Base-by-base conservation (phyloP, 2,113 vertebrate genomes). In the Boulengeromyrus knoepffleri region DNA sequence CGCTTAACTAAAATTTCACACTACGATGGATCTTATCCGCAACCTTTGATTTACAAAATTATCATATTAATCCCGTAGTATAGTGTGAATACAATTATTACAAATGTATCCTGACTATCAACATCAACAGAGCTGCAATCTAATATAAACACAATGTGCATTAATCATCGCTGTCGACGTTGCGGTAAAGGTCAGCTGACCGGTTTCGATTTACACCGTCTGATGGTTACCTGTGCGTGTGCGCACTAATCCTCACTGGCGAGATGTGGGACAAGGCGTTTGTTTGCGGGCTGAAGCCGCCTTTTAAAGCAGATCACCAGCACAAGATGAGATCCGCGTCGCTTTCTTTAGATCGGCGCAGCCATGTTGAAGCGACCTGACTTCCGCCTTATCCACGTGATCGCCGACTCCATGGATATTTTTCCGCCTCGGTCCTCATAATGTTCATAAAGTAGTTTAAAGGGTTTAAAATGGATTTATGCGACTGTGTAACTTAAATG, bases 381-480 rank as follows among this genome's bases (percentile, higher is more conserved):
- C 80, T 89, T 89, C 90, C 90, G 90, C 88, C 15, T 56, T 12
- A 42, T 39, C 87, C 90, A 89, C 88, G 88, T 91, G 90, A 91
- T 39, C 50, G 31, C 17, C 27, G 49, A 4, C n/a, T 36, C 83
- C 62, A 70, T 70, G n/a, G 62, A 70, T 70, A 70, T 70, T 70
- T 66, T 70, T 70, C 74, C 74, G 36, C 74, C 74, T 19, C 1
- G 15, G 10, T 12, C 10, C 36, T 17, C 74, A 42, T 7, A 42
- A 77, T 66, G n/a, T 66, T 66, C 62, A 58, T 58, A 24, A 24
- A 58, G 53, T 58, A 3, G 19, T 58, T 58, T 58, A 6, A 66
- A 27, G n/a, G 9, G 62, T 27, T 66, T 66, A 9, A 12, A 12
- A 66, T 66, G 24, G n/a, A n/a, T 62, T 62, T n/a, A n/a, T 24